A percentile compares a stretch with the other conserved stretches of the same genome.
These are phyloP conservation scores for Coleophora deauratella DNA, from an alignment of 2,888 invertebrate genomes.

Conservation along the genomic window DNA sequence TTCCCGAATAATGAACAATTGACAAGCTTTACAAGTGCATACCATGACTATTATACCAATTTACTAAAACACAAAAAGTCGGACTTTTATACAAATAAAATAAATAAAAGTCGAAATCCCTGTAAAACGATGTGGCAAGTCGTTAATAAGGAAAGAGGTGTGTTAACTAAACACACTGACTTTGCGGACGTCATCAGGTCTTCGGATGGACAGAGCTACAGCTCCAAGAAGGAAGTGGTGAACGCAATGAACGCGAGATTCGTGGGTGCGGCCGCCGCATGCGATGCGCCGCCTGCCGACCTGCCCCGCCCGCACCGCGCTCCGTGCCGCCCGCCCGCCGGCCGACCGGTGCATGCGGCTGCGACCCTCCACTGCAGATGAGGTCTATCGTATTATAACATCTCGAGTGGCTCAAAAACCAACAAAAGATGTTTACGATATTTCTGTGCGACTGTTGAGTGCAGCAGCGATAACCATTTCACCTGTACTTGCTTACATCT, in stretches of 20 bases:
- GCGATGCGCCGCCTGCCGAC: background rate
- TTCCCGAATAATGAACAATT: background rate
- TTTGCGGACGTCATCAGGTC: background rate
- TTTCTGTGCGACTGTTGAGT: background rate
- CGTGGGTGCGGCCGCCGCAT: no score
- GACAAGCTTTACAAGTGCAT: background rate
- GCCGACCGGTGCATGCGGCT: background rate
- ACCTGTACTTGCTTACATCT: background rate
- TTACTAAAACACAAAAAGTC: background rate
- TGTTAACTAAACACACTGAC: background rate
- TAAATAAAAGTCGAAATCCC: background rate
- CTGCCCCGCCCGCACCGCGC: background rate
- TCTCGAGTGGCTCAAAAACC: background rate
- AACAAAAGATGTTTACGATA: background rate
- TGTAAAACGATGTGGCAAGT: background rate
- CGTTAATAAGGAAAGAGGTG: background rate
- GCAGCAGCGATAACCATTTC: no score
- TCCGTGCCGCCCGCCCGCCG: background rate
- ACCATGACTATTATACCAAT: background rate
- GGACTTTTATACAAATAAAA: background rate
- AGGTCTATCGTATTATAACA: background rate
- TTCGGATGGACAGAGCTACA: background rate
- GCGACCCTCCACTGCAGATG: background rate
- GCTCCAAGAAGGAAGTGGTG: constrained; percentile 1
- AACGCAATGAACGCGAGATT: no score